Evolutionary conservation across 1,140 invertebrate species (phyloP), one percentile per base, ranked within the genome.

Genomic region (Ostrea denselamellosa): DNA sequence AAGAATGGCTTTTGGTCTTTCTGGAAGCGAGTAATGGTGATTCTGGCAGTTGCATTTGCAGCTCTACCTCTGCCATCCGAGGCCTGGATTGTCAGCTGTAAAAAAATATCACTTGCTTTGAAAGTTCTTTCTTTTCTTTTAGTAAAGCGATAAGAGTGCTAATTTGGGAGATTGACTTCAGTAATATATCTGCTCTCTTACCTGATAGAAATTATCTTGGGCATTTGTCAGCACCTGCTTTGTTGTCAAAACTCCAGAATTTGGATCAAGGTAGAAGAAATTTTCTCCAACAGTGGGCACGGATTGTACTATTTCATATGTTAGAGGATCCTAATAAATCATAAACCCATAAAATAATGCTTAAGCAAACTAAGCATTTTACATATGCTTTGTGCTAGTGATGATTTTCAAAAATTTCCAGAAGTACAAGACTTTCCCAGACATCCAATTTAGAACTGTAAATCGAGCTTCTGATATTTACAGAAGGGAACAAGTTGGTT

Each of bases 261-360:
- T 53, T 22, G 87, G 68, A 1, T 88, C 83, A 58, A 90, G 54
- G 25, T 87, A 87, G 85, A 88, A 90, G 52, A 88, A 81, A 53
- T 86, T 28, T 14, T 22, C 82, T 10, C 89, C 87, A 85, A 68
- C 84, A 28, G 54, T 25, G 3, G 68, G 19, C 12, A 8, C 9
- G n/a, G 84, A 77, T 25, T 53, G 10, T 8, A 87, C 77, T 51
- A 90, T 91, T 56, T 89, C 89, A 88, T 90, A 90, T 14, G 87
- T 88, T 2, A 91, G 71, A 44, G 83, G 25, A 87, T 92, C 91
- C 91, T 92, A 86, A 54, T 19, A n/a, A 62, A 17, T 19, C 56
- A 62, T 44, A 44, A 62, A 62, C n/a, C 17, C 56, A 62, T 5
- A 7, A 62, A 62, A 19, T 19, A n/a, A 62, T 19, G 56, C 34